phyloP scores from a whole-genome alignment of 2,113 vertebrate species.

The Colossoma macropomum region DNA sequence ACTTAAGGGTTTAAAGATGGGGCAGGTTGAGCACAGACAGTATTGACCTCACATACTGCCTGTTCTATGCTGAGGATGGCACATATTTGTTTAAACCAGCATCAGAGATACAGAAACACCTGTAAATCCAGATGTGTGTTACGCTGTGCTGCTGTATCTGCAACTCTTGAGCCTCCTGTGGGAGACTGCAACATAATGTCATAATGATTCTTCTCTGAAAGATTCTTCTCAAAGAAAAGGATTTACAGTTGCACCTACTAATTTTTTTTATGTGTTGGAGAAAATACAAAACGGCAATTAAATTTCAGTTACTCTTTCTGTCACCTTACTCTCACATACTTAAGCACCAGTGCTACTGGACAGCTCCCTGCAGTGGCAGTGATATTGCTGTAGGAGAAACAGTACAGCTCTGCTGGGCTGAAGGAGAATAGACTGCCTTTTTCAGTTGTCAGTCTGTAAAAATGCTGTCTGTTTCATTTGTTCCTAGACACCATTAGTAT shows the following conservation, averaged over 20 bases:
- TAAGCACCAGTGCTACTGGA: constrained; percentile 32
- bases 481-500: constrained; percentile 2
- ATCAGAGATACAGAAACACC: constrained; percentile 40
- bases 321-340: background rate
- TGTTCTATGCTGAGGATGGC: constrained; percentile 47
- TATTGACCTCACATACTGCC: constrained; percentile 68
- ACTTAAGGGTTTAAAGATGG: constrained; percentile 69
- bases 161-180: constrained; percentile 12
- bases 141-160: constrained; percentile 38
- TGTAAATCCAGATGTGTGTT: constrained; percentile 56
- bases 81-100: constrained; percentile 43
- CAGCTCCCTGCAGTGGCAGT: constrained; percentile 42
- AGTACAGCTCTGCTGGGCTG: background rate
- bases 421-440: constrained; percentile 1
- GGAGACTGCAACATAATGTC: constrained; percentile 15
- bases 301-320: background rate
- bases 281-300: background rate
- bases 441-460: constrained; percentile 3
- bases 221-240: background rate
- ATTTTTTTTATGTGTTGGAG: background rate
- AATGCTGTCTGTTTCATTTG: background rate
- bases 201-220: constrained; percentile 40
- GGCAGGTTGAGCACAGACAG: constrained; percentile 60
- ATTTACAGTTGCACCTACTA: background rate
- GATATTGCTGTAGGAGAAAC: constrained; percentile 16